Conservation (phyloP, 2,888 invertebrate species). For the Melanophora roralis region DNA sequence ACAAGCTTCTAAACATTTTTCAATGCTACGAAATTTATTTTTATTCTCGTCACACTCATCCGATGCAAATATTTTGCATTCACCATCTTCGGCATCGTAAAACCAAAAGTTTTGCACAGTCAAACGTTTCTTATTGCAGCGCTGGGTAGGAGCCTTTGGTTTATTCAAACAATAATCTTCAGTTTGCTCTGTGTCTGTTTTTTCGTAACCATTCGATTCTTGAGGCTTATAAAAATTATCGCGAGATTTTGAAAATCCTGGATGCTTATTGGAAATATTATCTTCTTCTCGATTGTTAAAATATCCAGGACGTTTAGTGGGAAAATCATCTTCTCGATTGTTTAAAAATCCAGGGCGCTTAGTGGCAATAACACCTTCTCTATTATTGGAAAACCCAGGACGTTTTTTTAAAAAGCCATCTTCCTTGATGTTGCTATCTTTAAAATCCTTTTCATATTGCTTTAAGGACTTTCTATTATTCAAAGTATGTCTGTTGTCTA, state of each 20-base stretch:
- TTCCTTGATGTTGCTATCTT: too few species aligned
- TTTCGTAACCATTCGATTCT: neutral
- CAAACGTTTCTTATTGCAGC: slow-evolving; percentile 63
- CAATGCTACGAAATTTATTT: slow-evolving; percentile 69
- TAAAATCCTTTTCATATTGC: neutral
- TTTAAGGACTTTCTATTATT: too few species aligned
- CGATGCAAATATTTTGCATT: slow-evolving; percentile 72
- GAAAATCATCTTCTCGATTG: too few species aligned
- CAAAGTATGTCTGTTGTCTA: too few species aligned
- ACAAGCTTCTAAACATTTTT: slow-evolving; percentile 68
- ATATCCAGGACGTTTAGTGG: too few species aligned
- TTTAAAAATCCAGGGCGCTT: too few species aligned
- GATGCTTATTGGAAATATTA: neutral
- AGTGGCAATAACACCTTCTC: too few species aligned
- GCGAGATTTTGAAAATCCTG: neutral
- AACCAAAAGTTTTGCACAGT: slow-evolving; percentile 70
- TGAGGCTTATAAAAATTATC: neutral
- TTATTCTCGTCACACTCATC: slow-evolving; percentile 71
- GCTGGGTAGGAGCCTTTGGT: slow-evolving; percentile 15
- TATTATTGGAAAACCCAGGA: too few species aligned
- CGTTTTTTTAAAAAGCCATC: too few species aligned
- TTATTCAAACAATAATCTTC: slow-evolving; percentile 29
- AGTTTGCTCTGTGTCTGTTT: neutral
- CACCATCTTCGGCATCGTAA: slow-evolving; percentile 69
- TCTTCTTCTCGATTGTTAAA: neutral